Percentiles rank a stretch among this genome's conserved stretches.
Evolutionary conservation across 2,797 vertebrate genomes (phyloP).

Genomic region (Leuciscus waleckii): DNA sequence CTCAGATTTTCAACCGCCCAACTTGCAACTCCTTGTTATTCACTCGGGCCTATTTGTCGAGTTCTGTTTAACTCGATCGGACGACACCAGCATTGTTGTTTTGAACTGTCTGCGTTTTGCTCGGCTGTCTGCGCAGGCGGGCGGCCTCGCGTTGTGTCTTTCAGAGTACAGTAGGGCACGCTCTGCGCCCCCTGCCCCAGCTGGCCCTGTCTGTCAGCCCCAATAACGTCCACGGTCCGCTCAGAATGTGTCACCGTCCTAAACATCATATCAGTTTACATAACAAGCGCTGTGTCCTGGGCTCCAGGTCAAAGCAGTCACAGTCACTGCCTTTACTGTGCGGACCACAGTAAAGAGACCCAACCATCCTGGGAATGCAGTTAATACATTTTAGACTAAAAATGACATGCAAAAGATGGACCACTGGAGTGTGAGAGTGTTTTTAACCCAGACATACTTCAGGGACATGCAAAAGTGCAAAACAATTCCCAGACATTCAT

Average conservation of each 20-base stretch:
- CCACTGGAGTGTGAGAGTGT: not conserved
- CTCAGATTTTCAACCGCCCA: conserved; percentile 19
- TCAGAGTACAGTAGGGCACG: conserved; percentile 47
- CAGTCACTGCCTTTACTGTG: conserved; percentile 30
- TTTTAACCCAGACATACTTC: conserved; percentile 7
- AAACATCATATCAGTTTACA: conserved; percentile 59
- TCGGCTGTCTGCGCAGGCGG: conserved; percentile 11
- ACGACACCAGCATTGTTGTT: not conserved
- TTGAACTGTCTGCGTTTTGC: conserved; percentile 11
- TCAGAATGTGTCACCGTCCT: conserved; percentile 47
- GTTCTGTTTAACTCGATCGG: not conserved
- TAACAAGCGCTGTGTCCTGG: conserved; percentile 39
- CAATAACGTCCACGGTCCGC: conserved; percentile 41
- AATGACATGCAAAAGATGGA: not conserved
- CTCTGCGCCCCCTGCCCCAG: conserved; percentile 48
- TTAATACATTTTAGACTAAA: conserved; percentile 23
- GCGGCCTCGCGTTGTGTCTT: not conserved
- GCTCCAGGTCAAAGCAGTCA: conserved; percentile 51
- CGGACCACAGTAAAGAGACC: not conserved
- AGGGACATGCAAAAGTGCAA: not conserved
- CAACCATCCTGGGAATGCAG: conserved; percentile 32
- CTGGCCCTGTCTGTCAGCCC: conserved; percentile 55
- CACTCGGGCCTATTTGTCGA: not conserved
- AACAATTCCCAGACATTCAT: not conserved
- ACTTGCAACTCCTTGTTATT: conserved; percentile 22